Conservation (phyloP, 2,797 vertebrate species). For the Petrocephalus sullivani region DNA sequence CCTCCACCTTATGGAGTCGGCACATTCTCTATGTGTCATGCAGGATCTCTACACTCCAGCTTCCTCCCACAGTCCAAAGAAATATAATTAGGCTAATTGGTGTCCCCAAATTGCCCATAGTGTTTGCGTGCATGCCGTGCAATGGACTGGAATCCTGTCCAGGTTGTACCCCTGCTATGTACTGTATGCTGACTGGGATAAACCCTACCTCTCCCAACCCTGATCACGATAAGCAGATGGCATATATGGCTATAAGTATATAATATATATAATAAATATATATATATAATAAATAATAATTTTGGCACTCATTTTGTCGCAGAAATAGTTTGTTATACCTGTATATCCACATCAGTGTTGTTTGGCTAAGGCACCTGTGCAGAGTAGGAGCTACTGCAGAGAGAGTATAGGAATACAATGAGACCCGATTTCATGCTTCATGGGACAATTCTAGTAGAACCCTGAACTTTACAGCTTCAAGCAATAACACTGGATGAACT, state of each 20-base stretch:
- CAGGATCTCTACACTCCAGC: not conserved
- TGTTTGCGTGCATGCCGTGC: not conserved
- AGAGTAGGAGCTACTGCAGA: not conserved
- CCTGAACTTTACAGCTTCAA: not conserved
- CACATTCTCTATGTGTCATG: not conserved
- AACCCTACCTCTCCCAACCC: not conserved
- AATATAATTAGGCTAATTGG: not conserved
- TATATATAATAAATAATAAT: not conserved
- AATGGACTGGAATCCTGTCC: not conserved
- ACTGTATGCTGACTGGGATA: not conserved
- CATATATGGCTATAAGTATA: not conserved
- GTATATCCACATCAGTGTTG: not conserved
- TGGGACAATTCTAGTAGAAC: not conserved
- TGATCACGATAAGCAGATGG: not conserved
- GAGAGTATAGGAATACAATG: not conserved
- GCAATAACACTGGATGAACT: not conserved
- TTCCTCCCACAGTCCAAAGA: not conserved
- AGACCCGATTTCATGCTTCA: not conserved
- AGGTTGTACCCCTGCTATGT: not conserved
- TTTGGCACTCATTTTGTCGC: not conserved
- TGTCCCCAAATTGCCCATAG: not conserved
- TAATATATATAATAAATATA: not conserved
- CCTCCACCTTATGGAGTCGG: not conserved
- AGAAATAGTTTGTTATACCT: not conserved
- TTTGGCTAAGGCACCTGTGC: not conserved